phyloP scores from a whole-genome alignment of 2,113 vertebrate species.

The Gobiocypris rarus region DNA sequence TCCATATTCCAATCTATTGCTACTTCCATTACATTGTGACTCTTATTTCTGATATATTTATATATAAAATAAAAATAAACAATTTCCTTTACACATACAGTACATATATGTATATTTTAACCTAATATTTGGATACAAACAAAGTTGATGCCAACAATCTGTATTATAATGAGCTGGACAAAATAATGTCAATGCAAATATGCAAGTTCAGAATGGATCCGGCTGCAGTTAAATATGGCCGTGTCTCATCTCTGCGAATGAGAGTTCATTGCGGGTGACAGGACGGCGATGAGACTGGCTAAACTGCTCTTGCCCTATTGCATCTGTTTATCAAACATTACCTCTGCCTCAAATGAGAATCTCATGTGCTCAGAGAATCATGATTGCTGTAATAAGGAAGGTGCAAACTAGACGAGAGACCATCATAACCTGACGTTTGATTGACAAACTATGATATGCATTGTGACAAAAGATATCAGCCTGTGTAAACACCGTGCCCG shows the following conservation, averaged over 20 bases:
- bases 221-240: conserved; percentile 10
- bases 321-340: conserved; percentile 55
- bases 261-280: conserved; percentile 55
- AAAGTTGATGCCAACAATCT: not conserved
- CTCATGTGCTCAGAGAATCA: conserved; percentile 35
- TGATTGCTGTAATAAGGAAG: conserved; percentile 57
- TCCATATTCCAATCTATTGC: not conserved
- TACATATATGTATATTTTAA: no score
- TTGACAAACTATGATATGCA: conserved; percentile 60
- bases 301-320: conserved; percentile 27
- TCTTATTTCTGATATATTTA: not conserved
- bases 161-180: not conserved
- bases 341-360: conserved; percentile 47
- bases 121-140: not conserved
- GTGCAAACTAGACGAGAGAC: conserved; percentile 24
- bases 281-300: conserved; percentile 43
- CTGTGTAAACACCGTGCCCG: not conserved
- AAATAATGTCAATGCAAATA: conserved; percentile 29
- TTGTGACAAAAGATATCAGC: conserved; percentile 53
- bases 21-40: not conserved
- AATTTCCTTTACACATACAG: not conserved
- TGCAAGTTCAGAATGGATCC: not conserved
- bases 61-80: not conserved
- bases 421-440: conserved; percentile 52
- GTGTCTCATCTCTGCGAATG: not conserved